Percentiles rank a stretch among this genome's conserved stretches.
Conservation (phyloP, 2,113 vertebrate genomes). For the Pholis gunnellus region DNA sequence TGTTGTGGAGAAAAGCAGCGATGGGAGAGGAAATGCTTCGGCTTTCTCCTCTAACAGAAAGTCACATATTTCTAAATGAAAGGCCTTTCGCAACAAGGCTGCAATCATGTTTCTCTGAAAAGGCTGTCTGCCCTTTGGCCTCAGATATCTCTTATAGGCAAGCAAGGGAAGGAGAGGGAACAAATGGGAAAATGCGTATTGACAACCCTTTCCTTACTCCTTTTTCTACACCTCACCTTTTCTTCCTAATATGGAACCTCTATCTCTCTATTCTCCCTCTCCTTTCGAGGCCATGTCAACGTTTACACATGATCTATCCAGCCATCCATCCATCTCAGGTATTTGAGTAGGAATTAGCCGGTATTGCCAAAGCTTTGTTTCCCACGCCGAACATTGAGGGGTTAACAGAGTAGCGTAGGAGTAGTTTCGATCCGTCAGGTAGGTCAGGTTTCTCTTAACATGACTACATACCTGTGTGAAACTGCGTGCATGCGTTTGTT, state of each 20-base stretch:
- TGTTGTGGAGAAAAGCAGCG: constrained; percentile 65
- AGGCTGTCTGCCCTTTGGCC: constrained; percentile 73
- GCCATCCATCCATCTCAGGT: constrained; percentile 57
- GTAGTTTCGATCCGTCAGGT: constrained; percentile 89
- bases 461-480: constrained; percentile 81
- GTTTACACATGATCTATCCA: constrained; percentile 59
- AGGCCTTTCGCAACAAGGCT: constrained; percentile 79
- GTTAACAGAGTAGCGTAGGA: constrained; percentile 84
- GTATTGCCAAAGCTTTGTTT: constrained; percentile 77
- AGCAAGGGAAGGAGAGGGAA: constrained; percentile 38
- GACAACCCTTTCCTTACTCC: constrained; percentile 51
- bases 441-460: constrained; percentile 87
- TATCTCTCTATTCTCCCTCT: constrained; percentile 12
- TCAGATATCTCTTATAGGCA: constrained; percentile 65
- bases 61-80: constrained; percentile 81
- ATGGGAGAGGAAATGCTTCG: constrained; percentile 66
- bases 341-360: constrained; percentile 79
- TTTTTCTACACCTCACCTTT: constrained; percentile 46
- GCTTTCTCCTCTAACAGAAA: constrained; percentile 69
- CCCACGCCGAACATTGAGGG: constrained; percentile 80
- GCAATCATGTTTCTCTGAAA: constrained; percentile 80
- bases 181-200: constrained; percentile 49
- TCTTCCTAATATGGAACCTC: constrained; percentile 34
- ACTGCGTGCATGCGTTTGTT: constrained; percentile 26
- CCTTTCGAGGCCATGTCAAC: constrained; percentile 27